phyloP scores from a whole-genome alignment of 2,888 invertebrate species.

The Auanema sp. region DNA sequence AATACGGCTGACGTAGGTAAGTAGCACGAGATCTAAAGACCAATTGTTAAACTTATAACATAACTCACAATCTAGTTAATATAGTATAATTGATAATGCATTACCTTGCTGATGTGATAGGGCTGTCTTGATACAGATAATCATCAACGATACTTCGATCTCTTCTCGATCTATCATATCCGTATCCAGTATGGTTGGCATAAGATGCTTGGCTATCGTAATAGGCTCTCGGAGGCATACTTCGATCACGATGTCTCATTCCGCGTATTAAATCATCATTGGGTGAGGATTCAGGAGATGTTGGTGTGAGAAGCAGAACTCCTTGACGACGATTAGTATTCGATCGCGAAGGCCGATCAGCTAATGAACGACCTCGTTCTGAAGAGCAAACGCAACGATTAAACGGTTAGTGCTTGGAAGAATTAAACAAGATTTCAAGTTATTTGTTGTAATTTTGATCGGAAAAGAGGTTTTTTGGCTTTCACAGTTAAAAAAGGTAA shows the following conservation, averaged over 20 bases:
- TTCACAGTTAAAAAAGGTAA: too few relatives aligned
- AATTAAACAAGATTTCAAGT: too few relatives aligned
- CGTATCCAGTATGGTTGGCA: not conserved
- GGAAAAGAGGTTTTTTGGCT: too few relatives aligned
- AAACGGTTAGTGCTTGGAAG: too few relatives aligned
- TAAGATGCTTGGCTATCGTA: too few relatives aligned
- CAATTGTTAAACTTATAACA: not conserved
- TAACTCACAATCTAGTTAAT: not conserved
- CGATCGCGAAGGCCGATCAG: conserved; percentile 19
- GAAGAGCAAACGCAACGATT: conserved; percentile 5
- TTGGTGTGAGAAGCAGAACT: conserved; percentile 36
- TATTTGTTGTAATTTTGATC: too few relatives aligned
- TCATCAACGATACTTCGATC: conserved; percentile 15
- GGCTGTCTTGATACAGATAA: conserved; percentile 21
- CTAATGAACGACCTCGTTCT: conserved; percentile 29
- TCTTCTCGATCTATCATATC: conserved; percentile 6
- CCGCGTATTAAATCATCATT: conserved; percentile 11
- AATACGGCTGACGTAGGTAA: not conserved
- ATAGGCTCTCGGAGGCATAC: conserved; percentile 13
- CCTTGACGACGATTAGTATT: conserved; percentile 40
- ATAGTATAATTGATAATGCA: not conserved
- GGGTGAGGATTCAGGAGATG: conserved; percentile 32
- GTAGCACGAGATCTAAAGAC: not conserved
- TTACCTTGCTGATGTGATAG: not conserved
- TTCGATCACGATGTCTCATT: conserved; percentile 5